Evolutionary conservation across 2,888 invertebrate genomes (phyloP).

Genomic region (Tigriopus californicus): DNA sequence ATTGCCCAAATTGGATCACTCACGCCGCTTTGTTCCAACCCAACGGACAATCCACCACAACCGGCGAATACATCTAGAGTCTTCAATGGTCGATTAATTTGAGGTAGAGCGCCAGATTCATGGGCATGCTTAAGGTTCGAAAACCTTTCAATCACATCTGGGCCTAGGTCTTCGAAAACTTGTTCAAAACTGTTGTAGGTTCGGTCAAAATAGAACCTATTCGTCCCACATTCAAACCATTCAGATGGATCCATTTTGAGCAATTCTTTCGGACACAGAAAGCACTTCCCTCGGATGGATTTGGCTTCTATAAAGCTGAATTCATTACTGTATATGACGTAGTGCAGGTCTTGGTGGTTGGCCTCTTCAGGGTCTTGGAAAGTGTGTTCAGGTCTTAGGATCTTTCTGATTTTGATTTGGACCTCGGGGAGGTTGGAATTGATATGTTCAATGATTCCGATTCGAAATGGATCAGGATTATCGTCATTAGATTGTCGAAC

Average conservation of each 20-base stretch:
- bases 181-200: not conserved
- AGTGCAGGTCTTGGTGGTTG: constrained; percentile 35
- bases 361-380: constrained; percentile 48
- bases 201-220: not conserved
- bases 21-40: constrained; percentile 38
- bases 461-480: constrained; percentile 47
- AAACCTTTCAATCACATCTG: not conserved
- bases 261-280: not conserved
- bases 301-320: not conserved
- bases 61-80: constrained; percentile 68
- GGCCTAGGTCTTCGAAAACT: not conserved
- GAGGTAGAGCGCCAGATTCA: constrained; percentile 16
- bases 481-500: constrained; percentile 50
- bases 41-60: constrained; percentile 42
- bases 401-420: not conserved
- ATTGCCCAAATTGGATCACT: constrained; percentile 59
- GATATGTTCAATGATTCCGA: constrained; percentile 28
- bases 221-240: not conserved
- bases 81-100: constrained; percentile 34
- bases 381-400: constrained; percentile 6
- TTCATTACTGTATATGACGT: not conserved
- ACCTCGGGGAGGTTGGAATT: constrained; percentile 20
- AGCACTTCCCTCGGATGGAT: not conserved
- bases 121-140: too few species aligned
- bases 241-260: not conserved